Conservation (phyloP, 1,140 invertebrate species). For the Halictus rubicundus region DNA sequence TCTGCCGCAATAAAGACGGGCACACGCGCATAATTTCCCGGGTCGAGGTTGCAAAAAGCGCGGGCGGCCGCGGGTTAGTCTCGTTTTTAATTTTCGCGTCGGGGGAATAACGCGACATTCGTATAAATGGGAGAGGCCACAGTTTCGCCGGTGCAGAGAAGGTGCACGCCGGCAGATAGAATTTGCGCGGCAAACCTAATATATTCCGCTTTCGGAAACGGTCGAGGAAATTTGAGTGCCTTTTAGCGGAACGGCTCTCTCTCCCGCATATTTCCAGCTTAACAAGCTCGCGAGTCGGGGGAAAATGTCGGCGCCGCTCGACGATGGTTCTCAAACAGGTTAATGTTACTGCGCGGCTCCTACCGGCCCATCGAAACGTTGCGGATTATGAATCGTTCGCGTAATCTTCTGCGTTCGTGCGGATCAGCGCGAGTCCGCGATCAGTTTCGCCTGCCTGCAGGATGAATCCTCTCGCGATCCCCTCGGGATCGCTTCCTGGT, state of each 20-base stretch:
- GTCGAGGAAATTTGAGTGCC: not conserved
- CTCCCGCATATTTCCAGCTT: slow-evolving; percentile 1
- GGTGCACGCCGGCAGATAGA: no score
- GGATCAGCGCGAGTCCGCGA: not conserved
- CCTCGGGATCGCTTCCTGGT: slow-evolving; percentile 37
- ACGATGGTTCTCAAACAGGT: not conserved
- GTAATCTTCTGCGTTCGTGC: not conserved
- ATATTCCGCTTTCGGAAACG: not conserved
- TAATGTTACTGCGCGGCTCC: not conserved
- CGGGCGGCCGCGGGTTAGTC: no score
- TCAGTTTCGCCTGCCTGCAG: not conserved
- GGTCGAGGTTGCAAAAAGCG: no score
- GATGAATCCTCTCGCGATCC: not conserved
- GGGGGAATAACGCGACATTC: no score
- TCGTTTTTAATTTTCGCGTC: no score
- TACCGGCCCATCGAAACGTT: not conserved
- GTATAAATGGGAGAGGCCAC: no score
- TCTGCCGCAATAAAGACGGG: no score
- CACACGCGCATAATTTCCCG: no score
- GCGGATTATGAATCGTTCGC: not conserved
- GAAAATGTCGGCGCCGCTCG: not conserved
- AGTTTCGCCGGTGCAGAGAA: no score
- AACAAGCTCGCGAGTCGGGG: not conserved
- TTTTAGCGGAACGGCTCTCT: not conserved
- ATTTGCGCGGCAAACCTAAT: no score